Conservation (phyloP, 2,113 vertebrate species). For the Piaya cayana region DNA sequence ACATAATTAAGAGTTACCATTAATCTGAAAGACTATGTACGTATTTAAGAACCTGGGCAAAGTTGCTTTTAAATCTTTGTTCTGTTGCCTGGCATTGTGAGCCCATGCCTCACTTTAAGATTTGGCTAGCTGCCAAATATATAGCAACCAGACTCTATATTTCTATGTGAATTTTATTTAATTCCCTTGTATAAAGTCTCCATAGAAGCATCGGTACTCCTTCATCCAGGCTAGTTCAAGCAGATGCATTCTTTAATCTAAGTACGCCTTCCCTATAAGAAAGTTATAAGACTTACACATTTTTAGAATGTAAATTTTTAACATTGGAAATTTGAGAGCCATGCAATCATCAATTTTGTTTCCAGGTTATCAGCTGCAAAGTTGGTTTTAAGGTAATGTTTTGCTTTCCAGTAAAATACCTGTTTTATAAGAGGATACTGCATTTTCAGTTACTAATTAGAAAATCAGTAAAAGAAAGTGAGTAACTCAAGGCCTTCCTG, state of each 20-base stretch:
- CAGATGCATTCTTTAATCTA: not conserved
- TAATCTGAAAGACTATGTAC: not conserved
- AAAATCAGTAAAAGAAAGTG: constrained; percentile 71
- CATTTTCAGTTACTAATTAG: constrained; percentile 80
- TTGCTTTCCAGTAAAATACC: not conserved
- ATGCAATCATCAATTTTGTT: not conserved
- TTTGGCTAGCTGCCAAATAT: not conserved
- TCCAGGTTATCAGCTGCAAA: not conserved
- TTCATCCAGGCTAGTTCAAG: not conserved
- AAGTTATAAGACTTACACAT: not conserved
- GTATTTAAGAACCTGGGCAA: not conserved
- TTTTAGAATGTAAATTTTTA: not conserved
- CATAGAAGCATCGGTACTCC: not conserved
- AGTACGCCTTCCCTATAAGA: not conserved
- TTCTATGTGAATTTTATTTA: not conserved
- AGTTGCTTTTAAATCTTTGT: not conserved
- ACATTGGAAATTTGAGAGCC: not conserved
- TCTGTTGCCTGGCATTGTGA: not conserved
- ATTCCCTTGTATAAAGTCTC: not conserved
- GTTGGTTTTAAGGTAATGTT: not conserved
- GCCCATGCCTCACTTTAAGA: not conserved
- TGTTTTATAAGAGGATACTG: constrained; percentile 77
- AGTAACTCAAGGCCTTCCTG: constrained; percentile 82
- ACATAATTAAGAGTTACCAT: not conserved
- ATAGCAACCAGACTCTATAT: not conserved